Evolutionary conservation across 2,113 vertebrate species (phyloP).

Genomic region (Lichenostomus cassidix): DNA sequence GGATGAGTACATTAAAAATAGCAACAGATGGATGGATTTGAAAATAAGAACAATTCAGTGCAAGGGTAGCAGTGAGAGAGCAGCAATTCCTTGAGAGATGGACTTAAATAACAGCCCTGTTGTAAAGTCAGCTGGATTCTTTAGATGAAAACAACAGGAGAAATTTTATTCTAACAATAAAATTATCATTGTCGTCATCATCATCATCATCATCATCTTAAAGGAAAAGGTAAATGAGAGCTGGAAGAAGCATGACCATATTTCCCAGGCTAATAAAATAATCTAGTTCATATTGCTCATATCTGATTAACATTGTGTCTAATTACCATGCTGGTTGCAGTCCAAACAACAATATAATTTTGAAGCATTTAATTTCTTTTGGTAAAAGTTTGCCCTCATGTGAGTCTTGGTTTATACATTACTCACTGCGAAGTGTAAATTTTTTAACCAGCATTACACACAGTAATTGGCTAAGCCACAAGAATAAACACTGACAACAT

Average conservation of each 20-base stretch:
- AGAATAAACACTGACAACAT: not conserved
- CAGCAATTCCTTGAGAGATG: not conserved
- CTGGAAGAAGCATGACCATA: not conserved
- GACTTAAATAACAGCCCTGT: not conserved
- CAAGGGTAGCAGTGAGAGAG: not conserved
- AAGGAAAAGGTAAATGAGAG: not conserved
- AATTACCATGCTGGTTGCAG: not conserved
- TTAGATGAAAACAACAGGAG: not conserved
- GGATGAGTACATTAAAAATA: not conserved
- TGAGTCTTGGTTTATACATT: not conserved
- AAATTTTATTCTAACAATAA: not conserved
- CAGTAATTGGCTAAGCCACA: not conserved
- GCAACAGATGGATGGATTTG: not conserved
- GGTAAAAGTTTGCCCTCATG: not conserved
- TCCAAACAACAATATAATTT: not conserved
- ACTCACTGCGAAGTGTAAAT: not conserved
- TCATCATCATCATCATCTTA: not conserved
- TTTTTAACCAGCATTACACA: not conserved
- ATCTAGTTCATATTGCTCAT: not conserved
- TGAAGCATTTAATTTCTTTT: not conserved
- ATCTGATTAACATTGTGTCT: not conserved
- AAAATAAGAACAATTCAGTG: not conserved
- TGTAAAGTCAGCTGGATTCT: not conserved
- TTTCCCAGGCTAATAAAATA: not conserved
- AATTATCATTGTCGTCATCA: not conserved